Evolutionary conservation across 2,797 vertebrate genomes (phyloP), one percentile per base, ranked within the genome.

Genomic region (Decapterus maruadsi): DNA sequence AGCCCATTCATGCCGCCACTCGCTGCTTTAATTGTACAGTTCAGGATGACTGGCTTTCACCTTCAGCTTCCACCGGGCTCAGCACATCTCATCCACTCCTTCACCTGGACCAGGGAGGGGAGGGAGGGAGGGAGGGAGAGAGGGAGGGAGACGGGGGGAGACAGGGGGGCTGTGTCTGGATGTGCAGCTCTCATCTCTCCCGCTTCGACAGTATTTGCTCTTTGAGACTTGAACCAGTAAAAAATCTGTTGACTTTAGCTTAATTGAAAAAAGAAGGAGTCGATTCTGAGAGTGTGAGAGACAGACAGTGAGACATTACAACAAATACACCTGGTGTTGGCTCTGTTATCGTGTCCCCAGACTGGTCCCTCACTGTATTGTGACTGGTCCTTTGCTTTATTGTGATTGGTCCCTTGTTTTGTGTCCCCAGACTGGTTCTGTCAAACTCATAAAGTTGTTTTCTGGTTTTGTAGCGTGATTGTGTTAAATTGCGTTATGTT

Each of bases 21-120:
- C 77, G 82, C 87, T 89, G 88, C 93, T 94, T 95, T 95, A 95
- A 95, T 94, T 95, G 93, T 90, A 87, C 90, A 92, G 91, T 94
- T 95, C 88, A 77, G 92, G 91, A 92, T 94, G 94, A 91, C 91
- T 94, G 90, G 73, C 77, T 93, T 87, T 94, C 90, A 92, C 93
- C 93, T 95, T 95, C 91, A 91, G 83, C 82, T 80, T 86, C 72
- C 78, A 75, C 85, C 54, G 4, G 63, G 68, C 84, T 87, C 85
- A 91, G 87, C 87, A 86, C 82, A 86, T 82, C 75, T 78, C 75
- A 72, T 58, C 69, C 60, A 20, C 55, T 67, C 8, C 62, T 82
- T 74, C n/a, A 76, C 78, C 70, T 59, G 34, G 48, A 46, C 26
- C 26, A 3, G 26, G 26, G 26, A 26, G 26, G 26, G 26, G 26